A percentile compares a stretch with the other conserved stretches of the same genome.
Conservation (phyloP, 1,140 invertebrate species). For the Sesamia nonagrioides region DNA sequence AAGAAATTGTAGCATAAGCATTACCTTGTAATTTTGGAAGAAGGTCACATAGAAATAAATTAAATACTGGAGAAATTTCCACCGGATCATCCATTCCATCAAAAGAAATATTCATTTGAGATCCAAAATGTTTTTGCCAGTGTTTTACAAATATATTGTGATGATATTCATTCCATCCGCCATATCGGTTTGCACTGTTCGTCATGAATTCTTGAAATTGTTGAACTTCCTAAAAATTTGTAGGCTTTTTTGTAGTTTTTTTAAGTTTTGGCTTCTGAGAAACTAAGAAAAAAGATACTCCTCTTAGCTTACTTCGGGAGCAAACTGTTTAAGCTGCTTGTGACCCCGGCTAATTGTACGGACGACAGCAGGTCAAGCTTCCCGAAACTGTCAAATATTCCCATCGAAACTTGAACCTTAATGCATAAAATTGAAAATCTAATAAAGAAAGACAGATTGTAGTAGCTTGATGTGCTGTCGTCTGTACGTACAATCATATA, state of each 20-base stretch:
- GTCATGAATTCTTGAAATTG: constrained; percentile 84
- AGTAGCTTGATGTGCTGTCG: background rate
- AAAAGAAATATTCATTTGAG: constrained; percentile 54
- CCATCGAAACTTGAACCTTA: too few relatives aligned
- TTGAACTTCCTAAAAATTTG: constrained; percentile 80
- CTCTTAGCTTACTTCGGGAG: too few relatives aligned
- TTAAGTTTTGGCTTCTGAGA: too few relatives aligned
- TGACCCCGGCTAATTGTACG: too few relatives aligned
- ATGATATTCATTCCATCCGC: constrained; percentile 86
- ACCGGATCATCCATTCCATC: constrained; percentile 62
- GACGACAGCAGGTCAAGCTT: too few relatives aligned
- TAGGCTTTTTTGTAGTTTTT: background rate
- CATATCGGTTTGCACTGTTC: constrained; percentile 78
- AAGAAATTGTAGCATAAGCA: background rate
- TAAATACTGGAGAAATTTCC: constrained; percentile 38
- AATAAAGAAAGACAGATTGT: background rate
- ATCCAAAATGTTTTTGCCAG: constrained; percentile 78
- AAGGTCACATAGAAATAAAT: constrained; percentile 34
- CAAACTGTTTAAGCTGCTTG: too few relatives aligned
- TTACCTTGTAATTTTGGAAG: constrained; percentile 42
- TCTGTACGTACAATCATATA: background rate
- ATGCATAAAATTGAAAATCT: too few relatives aligned
- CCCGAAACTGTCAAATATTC: too few relatives aligned
- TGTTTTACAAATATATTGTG: constrained; percentile 84
- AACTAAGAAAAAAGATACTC: too few relatives aligned